A percentile compares a stretch with the other conserved stretches of the same genome.
These are phyloP conservation scores for Myiotriccus ornatus DNA, from an alignment of 2,797 vertebrate genomes.

Conservation along the genomic window DNA sequence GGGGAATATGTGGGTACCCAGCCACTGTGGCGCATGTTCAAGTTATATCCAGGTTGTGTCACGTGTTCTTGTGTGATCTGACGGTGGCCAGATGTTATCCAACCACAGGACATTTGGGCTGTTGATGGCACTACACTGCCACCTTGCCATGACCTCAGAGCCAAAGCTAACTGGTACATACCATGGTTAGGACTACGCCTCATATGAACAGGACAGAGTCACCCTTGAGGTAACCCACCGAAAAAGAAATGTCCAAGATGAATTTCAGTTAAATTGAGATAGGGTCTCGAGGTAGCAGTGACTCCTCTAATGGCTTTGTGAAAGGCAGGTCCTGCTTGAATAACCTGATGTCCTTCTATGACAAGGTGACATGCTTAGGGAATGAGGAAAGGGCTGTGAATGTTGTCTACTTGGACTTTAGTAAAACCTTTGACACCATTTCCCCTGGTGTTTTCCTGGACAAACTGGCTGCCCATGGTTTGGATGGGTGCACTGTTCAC, in stretches of 20 bases:
- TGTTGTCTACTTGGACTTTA: neutral
- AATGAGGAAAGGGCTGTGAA: neutral
- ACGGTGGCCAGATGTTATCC: neutral
- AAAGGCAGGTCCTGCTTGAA: neutral
- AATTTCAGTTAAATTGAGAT: neutral
- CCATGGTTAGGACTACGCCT: neutral
- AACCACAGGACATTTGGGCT: neutral
- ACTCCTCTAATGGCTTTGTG: neutral
- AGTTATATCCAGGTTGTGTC: neutral
- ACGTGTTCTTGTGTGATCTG: neutral
- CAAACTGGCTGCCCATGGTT: neutral
- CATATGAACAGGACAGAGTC: neutral
- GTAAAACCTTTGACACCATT: neutral
- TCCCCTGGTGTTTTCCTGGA: neutral
- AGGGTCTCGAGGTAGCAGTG: neutral
- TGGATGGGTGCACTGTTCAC: neutral
- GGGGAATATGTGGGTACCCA: neutral
- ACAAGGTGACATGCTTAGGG: fast-evolving
- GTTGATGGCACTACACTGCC: neutral
- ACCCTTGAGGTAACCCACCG: neutral
- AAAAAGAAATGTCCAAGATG: neutral
- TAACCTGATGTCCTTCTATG: neutral
- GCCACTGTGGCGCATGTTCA: neutral
- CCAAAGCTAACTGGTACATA: neutral
- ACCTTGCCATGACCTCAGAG: neutral